A percentile compares a stretch with the other conserved stretches of the same genome.
Conservation (phyloP, 2,797 vertebrate species). For the Triplophysa bombifrons region DNA sequence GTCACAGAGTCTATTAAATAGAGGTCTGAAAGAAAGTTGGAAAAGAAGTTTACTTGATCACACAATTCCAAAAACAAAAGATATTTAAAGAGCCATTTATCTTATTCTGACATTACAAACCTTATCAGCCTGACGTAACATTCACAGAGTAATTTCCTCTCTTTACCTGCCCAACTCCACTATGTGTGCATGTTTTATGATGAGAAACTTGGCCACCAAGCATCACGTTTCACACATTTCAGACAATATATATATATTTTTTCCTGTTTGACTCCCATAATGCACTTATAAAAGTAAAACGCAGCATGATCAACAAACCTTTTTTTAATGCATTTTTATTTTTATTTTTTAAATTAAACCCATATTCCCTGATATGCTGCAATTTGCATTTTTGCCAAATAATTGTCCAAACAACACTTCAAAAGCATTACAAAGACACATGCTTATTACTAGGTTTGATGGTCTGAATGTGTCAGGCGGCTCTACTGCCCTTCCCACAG, state of each 20-base stretch:
- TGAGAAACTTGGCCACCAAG: no score
- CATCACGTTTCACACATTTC: no score
- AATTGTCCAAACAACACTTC: background rate
- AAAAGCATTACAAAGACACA: background rate
- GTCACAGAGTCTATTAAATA: background rate
- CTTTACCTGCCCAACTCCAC: background rate
- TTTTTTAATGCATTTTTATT: no score
- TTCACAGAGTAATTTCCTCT: background rate
- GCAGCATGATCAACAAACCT: no score
- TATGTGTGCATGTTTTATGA: background rate
- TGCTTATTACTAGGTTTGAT: constrained; percentile 12
- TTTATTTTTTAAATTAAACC: no score
- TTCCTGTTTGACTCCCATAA: no score
- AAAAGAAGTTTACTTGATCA: background rate
- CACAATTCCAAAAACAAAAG: background rate
- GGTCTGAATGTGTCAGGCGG: constrained; percentile 41
- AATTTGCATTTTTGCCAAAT: no score
- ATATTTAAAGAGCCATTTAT: background rate
- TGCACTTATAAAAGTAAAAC: no score
- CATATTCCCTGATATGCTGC: no score
- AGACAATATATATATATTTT: no score
- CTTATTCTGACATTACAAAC: background rate
- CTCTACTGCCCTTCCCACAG: constrained; percentile 21
- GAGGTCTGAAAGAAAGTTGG: background rate
- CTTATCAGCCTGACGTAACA: background rate